Base-by-base conservation (phyloP, 2,797 vertebrate genomes). In the Pseudochromis fuscus region DNA sequence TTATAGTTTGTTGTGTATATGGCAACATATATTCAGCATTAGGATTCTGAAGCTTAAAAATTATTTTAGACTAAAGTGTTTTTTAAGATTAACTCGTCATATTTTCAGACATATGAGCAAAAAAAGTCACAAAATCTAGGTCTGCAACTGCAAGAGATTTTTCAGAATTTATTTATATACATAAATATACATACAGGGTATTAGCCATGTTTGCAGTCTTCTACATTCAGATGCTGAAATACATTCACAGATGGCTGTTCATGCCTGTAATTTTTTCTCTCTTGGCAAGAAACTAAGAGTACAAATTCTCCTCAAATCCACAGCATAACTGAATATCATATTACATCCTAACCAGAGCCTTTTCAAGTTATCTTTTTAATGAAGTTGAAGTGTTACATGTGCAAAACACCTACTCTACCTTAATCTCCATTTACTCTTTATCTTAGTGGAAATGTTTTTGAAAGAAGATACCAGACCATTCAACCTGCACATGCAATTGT, bases 131-230 rank as follows among this genome's bases (percentile, higher is more conserved):
- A 31, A 24, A 56, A 28, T 27, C 3, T 18, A 46, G 9, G 0
- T 30, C n/a, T 35, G 33, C 33, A 35, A 13, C 15, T 35, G 11
- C 38, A 59, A 40, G 5, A 33, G 6, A 28, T 0, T 23, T 45
- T 57, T 69, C 4, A 18, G 4, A 49, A 37, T 66, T 6, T 67
- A 57, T 75, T 75, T 61, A 25, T 38, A 38, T 7, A 72, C 31
- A 67, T 1, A 52, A 61, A 67, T 13, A 27, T 13, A 37, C 7
- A 77, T 4, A 27, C 15, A 48, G 37, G 8, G 13, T 37, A 45
- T 18, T 6, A 61, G 25, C 21, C 21, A 24, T 44, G 28, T 81
- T 81, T 57, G 75, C 71, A 81, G 56, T 75, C 7, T 33, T 50
- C 18, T 7, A 10, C 10, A 52, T 24, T 52, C 37, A 67, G 13